Evolutionary conservation across 2,888 invertebrate species (phyloP), one percentile per base, ranked within the genome.

Genomic region (Drosophila multiciliata): DNA sequence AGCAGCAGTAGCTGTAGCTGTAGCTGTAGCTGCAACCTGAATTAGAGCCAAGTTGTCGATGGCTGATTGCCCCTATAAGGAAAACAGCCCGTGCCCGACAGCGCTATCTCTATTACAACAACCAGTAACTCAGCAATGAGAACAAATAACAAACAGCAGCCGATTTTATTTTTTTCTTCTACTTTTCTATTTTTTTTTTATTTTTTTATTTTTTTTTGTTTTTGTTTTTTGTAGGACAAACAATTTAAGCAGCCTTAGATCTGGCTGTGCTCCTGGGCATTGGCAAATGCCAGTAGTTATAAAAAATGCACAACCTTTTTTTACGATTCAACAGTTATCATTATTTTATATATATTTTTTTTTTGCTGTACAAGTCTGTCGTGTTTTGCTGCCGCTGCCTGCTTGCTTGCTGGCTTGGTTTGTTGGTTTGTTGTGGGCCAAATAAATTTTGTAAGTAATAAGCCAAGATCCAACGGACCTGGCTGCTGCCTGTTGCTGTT

Each of bases 61-160:
- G 87, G 68, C 83, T 87, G 90, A 91, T 90, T 89, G 90, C 90
- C 90, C 87, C 82, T 89, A 90, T 89, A 91, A 90, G 90, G 86
- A 87, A 82, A 73, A 53, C 64, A 82, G 57, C 72, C 80, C 67
- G 73, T 75, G 75, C 70, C 64, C 72, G 64, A 48, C 78, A 67
- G 78, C 72, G 68, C 86, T 88, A 90, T 83, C 88, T 89, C 90
- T 89, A 87, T 90, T 90, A 85, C 81, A 72, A 83, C 82, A 75
- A 73, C 72, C 73, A 75, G 74, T 61, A 77, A 73, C 26, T 65
- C 70, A 35, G 60, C 75, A 67, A 59, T 50, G 66, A 77, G 72
- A 75, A 75, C 73, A 84, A 83, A 83, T 73, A 87, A 63, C 75
- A 75, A 67, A 55, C 74, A 74, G 63, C 77, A 66, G 59, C 77